Percentiles rank a stretch among this genome's conserved stretches.
Conservation (phyloP, 2,797 vertebrate genomes). For the Hypotaenidia philippensis region DNA sequence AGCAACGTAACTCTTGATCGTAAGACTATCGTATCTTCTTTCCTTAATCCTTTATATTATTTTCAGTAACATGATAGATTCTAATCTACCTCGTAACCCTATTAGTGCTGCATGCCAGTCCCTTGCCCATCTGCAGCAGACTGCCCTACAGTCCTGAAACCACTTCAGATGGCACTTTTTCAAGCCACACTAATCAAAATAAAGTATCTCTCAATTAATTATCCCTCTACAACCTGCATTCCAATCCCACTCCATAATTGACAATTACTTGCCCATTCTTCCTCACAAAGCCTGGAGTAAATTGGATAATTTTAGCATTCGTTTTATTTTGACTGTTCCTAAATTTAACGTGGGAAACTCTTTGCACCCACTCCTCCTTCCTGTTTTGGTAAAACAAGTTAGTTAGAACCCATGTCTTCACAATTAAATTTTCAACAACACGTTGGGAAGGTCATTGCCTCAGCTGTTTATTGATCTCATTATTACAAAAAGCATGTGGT, state of each 20-base stretch:
- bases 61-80: conserved; percentile 14
- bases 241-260: conserved; percentile 67
- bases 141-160: conserved; percentile 1
- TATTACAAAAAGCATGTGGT: neutral
- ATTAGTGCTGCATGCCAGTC: conserved; percentile 23
- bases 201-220: conserved; percentile 71
- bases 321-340: conserved; percentile 52
- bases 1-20: neutral
- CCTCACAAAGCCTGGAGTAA: conserved; percentile 64
- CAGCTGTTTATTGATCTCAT: conserved; percentile 56
- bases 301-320: conserved; percentile 61
- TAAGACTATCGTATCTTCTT: neutral
- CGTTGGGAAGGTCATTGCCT: conserved; percentile 18
- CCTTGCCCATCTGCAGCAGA: conserved; percentile 28
- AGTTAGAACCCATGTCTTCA: conserved; percentile 40
- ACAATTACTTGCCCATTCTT: conserved; percentile 70
- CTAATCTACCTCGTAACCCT: conserved; percentile 13
- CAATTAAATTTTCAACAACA: conserved; percentile 57
- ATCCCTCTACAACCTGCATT: conserved; percentile 72
- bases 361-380: conserved; percentile 38
- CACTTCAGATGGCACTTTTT: conserved; percentile 72
- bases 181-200: conserved; percentile 59
- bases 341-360: conserved; percentile 70
- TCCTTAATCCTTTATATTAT: conserved; percentile 1
- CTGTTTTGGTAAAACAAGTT: conserved; percentile 62